A percentile compares a stretch with the other conserved stretches of the same genome.
These are phyloP conservation scores for Clanis bilineata DNA, from an alignment of 2,888 invertebrate genomes.

Conservation along the genomic window DNA sequence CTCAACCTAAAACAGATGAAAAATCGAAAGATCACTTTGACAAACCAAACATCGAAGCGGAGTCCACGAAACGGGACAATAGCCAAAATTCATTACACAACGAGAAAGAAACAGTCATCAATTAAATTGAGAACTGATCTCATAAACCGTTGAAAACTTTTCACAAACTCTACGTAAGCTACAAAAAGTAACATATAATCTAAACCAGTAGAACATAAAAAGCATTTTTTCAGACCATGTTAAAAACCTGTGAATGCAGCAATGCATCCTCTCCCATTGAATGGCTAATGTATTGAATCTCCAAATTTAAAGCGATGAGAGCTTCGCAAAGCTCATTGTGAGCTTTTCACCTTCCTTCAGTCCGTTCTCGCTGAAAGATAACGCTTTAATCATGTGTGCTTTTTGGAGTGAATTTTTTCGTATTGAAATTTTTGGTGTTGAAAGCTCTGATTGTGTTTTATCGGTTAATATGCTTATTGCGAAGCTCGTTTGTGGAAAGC, in stretches of 20 bases:
- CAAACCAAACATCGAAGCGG: too few species aligned
- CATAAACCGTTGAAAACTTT: slow-evolving; percentile 4
- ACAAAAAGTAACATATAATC: not conserved
- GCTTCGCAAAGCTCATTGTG: slow-evolving; percentile 14
- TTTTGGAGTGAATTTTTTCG: not conserved
- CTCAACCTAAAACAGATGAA: too few species aligned
- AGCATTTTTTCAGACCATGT: not conserved
- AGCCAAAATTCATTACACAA: too few species aligned
- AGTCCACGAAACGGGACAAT: too few species aligned
- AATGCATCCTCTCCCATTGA: slow-evolving; percentile 21
- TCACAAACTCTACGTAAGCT: not conserved
- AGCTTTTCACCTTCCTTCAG: slow-evolving; percentile 7
- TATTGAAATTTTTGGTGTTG: not conserved
- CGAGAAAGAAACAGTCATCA: not conserved
- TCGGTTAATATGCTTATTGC: not conserved
- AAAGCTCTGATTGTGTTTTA: not conserved
- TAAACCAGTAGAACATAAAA: not conserved
- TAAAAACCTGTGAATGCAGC: not conserved
- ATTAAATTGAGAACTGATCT: too few species aligned
- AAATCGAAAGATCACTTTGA: too few species aligned
- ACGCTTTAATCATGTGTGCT: slow-evolving; percentile 9
- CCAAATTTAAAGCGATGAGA: slow-evolving; percentile 56
- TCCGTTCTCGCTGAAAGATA: slow-evolving; percentile 11
- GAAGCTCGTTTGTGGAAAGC: too few species aligned
- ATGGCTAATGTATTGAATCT: slow-evolving; percentile 74